These are phyloP conservation scores for Acronicta leporina DNA, from an alignment of 2,888 invertebrate species.

Conservation along the genomic window DNA sequence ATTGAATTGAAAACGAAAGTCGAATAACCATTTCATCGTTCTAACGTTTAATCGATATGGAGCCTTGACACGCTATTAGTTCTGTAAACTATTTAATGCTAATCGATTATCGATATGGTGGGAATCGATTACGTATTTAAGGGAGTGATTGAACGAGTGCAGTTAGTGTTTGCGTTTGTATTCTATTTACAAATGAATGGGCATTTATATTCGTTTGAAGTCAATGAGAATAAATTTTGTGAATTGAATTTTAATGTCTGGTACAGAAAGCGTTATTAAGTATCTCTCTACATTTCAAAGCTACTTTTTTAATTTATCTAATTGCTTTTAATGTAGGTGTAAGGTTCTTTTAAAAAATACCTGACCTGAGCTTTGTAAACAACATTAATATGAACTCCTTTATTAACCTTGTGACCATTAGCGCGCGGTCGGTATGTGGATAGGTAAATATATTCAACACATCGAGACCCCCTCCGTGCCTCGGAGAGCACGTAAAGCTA, in stretches of 20 bases:
- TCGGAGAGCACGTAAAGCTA: no score
- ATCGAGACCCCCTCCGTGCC: no score
- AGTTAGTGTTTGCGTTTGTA: constrained; percentile 1
- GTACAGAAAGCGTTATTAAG: no score
- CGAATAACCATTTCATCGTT: constrained; percentile 10
- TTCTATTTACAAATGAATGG: not conserved
- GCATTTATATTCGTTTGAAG: not conserved
- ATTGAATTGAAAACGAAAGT: constrained; percentile 12
- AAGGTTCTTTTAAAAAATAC: no score
- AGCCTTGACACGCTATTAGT: constrained; percentile 11
- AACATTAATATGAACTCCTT: no score
- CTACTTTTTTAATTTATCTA: no score
- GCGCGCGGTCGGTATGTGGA: no score
- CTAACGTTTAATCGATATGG: constrained; percentile 9
- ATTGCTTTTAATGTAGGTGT: no score
- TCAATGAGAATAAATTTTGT: not conserved
- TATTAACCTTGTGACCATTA: no score
- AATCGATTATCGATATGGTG: constrained; percentile 6
- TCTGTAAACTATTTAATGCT: constrained; percentile 9
- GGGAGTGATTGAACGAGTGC: not conserved
- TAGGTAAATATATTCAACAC: no score
- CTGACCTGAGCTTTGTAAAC: no score
- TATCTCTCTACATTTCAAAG: no score
- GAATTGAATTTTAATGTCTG: constrained; percentile 1
- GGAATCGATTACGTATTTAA: constrained; percentile 15